phyloP scores from a whole-genome alignment of 2,888 invertebrate genomes.

The Drosophila borealis region DNA sequence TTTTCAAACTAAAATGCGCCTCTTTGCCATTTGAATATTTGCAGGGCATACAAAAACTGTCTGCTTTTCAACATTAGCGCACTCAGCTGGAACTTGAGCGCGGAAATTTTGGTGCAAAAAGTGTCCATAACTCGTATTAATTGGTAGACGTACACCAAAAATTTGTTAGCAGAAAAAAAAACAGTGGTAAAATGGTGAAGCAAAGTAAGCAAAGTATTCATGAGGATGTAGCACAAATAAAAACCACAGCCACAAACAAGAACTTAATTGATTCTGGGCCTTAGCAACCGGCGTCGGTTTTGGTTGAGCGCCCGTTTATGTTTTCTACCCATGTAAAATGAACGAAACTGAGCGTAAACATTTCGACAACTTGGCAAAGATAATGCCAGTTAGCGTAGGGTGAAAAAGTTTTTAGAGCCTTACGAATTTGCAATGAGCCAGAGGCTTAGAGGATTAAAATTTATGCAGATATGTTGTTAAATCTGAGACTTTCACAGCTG shows the following conservation, averaged over 20 bases:
- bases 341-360: constrained; percentile 74
- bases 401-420: constrained; percentile 1
- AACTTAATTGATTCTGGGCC: constrained; percentile 72
- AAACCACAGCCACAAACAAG: constrained; percentile 23
- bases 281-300: constrained; percentile 64
- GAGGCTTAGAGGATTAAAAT: not conserved
- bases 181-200: constrained; percentile 13
- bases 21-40: not conserved
- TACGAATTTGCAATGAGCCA: constrained; percentile 6
- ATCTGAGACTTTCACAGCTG: no score
- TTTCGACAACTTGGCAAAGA: constrained; percentile 62
- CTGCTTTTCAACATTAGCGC: constrained; percentile 58
- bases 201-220: constrained; percentile 23
- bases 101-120: constrained; percentile 68
- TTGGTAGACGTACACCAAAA: constrained; percentile 48
- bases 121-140: constrained; percentile 75
- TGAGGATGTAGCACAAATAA: constrained; percentile 41
- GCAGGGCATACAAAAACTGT: constrained; percentile 22
- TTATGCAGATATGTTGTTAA: no score
- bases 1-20: not conserved
- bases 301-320: constrained; percentile 58
- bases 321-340: constrained; percentile 63
- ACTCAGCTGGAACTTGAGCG: constrained; percentile 66
- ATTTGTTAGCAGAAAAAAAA: constrained; percentile 38
- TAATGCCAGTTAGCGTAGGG: constrained; percentile 16